Conservation (phyloP, 2,888 invertebrate genomes). For the Leptarthrus brevirostris region DNA sequence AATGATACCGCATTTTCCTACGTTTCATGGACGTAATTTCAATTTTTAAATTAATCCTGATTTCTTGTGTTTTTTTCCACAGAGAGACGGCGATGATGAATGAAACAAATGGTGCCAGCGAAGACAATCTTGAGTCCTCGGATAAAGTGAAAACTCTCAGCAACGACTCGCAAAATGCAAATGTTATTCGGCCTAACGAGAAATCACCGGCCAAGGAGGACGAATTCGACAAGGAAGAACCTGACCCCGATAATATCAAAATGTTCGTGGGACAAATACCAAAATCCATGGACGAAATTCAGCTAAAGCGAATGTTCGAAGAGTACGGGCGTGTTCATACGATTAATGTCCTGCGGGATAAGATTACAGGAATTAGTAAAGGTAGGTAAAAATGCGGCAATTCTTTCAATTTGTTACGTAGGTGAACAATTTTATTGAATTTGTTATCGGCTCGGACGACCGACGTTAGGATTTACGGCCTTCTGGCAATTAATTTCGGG, state of each 20-base stretch:
- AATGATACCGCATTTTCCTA: slow-evolving; percentile 36
- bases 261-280: slow-evolving; percentile 99
- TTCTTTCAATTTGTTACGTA: slow-evolving; percentile 53
- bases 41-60: slow-evolving; percentile 36
- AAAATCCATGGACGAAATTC: slow-evolving; percentile 95
- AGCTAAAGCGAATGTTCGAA: slow-evolving; percentile 93
- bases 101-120: neutral
- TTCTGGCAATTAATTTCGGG: slow-evolving; percentile 50
- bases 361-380: slow-evolving; percentile 95
- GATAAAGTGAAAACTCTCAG: slow-evolving; percentile 8
- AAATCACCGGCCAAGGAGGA: slow-evolving; percentile 41
- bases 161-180: slow-evolving; percentile 15
- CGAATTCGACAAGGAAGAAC: slow-evolving; percentile 74
- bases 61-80: slow-evolving; percentile 22
- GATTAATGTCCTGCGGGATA: slow-evolving; percentile 97
- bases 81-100: slow-evolving; percentile 48
- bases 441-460: slow-evolving; percentile 22
- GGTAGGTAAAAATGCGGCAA: slow-evolving; percentile 73
- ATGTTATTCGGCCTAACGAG: neutral
- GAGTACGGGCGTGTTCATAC: slow-evolving; percentile 96
- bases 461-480: slow-evolving; percentile 50
- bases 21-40: slow-evolving; percentile 27
- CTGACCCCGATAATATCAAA: slow-evolving; percentile 97
- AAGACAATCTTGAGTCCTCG: neutral
- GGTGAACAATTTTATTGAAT: slow-evolving; percentile 48